phyloP scores from a whole-genome alignment of 2,797 vertebrate species.

The Brachyrhaphis roseni region DNA sequence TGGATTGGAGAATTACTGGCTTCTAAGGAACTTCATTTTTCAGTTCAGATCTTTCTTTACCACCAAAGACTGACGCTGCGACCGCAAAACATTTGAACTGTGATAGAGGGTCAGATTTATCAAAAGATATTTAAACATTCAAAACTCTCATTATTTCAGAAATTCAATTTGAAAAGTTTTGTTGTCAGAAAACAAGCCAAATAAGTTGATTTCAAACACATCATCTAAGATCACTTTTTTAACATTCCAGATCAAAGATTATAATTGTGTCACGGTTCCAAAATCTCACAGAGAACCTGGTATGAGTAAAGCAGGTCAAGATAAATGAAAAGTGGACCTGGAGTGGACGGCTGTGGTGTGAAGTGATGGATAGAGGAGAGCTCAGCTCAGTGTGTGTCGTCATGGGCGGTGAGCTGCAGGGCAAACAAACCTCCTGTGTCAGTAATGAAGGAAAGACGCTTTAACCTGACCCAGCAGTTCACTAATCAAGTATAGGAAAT shows the following conservation, averaged over 20 bases:
- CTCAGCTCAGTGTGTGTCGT: slow-evolving; percentile 65
- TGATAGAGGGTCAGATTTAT: background rate
- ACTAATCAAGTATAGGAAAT: slow-evolving; percentile 40
- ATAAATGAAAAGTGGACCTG: slow-evolving; percentile 33
- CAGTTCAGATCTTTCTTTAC: background rate
- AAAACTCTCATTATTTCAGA: background rate
- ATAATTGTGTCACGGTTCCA: background rate
- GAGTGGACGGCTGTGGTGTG: slow-evolving; percentile 37
- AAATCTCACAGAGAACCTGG: slow-evolving; percentile 16
- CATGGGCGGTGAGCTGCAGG: slow-evolving; percentile 56
- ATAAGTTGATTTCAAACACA: background rate
- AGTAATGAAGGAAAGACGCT: slow-evolving; percentile 60
- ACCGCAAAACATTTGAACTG: background rate
- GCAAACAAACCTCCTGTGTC: slow-evolving; percentile 60
- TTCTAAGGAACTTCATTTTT: background rate
- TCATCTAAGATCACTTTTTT: background rate
- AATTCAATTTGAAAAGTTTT: background rate
- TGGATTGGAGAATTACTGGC: background rate
- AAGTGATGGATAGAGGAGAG: slow-evolving; percentile 58
- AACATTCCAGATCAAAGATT: slow-evolving; percentile 15
- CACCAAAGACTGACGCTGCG: background rate
- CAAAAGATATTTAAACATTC: background rate
- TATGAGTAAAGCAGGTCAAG: slow-evolving; percentile 56
- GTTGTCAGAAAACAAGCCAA: background rate
- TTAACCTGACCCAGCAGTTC: slow-evolving; percentile 42